phyloP scores from a whole-genome alignment of 1,140 invertebrate genomes.

The Conus betulinus region DNA sequence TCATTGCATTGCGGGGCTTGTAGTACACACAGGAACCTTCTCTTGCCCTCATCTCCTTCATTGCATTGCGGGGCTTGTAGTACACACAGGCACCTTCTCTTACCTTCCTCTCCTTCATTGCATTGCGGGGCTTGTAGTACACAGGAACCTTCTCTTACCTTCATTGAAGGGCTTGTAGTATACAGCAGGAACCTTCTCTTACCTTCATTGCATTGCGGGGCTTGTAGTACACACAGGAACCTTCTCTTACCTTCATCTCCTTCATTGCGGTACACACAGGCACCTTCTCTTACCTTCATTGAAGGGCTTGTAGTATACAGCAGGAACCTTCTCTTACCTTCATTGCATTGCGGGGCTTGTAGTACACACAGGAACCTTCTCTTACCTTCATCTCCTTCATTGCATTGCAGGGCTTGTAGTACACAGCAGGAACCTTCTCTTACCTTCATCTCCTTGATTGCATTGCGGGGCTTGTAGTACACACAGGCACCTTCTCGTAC shows the following conservation, averaged over 20 bases:
- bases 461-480: background rate
- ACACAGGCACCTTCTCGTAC: too few relatives aligned
- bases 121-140: background rate
- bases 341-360: background rate
- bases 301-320: background rate
- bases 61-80: background rate
- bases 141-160: background rate
- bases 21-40: constrained; percentile 12
- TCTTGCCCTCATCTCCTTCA: background rate
- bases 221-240: constrained; percentile 14
- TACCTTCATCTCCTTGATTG: background rate
- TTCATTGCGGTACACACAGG: too few relatives aligned
- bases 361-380: constrained; percentile 1
- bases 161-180: background rate
- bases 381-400: background rate
- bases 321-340: background rate
- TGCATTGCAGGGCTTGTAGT: background rate
- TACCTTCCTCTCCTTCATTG: background rate
- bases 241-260: background rate
- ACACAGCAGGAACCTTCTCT: background rate
- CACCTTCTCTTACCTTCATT: background rate
- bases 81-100: background rate
- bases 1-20: background rate
- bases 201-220: background rate
- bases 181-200: background rate